Evolutionary conservation across 2,797 vertebrate genomes (phyloP).

Genomic region (Sylvia borin): DNA sequence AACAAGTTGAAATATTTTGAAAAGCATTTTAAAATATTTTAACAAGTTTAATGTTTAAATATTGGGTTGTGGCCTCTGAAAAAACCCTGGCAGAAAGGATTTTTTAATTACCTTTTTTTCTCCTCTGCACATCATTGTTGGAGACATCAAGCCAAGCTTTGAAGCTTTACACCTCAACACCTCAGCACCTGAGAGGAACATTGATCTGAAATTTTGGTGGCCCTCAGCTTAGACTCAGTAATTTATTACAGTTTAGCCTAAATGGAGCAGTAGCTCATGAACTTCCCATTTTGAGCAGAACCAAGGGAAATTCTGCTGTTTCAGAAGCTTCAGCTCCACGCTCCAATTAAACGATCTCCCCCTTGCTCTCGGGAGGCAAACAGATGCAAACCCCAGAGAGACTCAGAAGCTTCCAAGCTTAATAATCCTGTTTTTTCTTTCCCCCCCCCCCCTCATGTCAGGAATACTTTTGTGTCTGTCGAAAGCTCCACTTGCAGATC

Average conservation of each 20-base stretch:
- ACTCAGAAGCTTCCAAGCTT: slow-evolving; percentile 43
- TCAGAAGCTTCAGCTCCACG: background rate
- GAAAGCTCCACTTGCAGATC: slow-evolving; percentile 36
- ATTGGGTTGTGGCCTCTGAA: background rate
- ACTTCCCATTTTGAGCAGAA: no score
- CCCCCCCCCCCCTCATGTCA: background rate
- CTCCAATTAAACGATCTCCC: background rate
- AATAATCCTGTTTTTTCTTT: background rate
- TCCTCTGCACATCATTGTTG: no score
- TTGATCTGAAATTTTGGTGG: no score
- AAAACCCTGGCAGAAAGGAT: background rate
- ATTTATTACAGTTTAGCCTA: no score
- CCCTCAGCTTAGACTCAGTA: background rate
- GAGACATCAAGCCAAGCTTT: no score
- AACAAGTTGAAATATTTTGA: background rate
- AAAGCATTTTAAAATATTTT: background rate
- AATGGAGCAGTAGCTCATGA: no score
- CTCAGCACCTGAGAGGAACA: no score
- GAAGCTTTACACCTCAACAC: no score
- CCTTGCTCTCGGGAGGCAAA: background rate
- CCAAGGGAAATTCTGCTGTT: background rate
- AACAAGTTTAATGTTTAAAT: background rate
- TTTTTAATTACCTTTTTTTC: no score
- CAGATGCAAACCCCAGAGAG: slow-evolving; percentile 47
- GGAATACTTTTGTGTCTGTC: slow-evolving; percentile 38